Conservation (phyloP, 2,797 vertebrate species). For the Pitangus sulphuratus region DNA sequence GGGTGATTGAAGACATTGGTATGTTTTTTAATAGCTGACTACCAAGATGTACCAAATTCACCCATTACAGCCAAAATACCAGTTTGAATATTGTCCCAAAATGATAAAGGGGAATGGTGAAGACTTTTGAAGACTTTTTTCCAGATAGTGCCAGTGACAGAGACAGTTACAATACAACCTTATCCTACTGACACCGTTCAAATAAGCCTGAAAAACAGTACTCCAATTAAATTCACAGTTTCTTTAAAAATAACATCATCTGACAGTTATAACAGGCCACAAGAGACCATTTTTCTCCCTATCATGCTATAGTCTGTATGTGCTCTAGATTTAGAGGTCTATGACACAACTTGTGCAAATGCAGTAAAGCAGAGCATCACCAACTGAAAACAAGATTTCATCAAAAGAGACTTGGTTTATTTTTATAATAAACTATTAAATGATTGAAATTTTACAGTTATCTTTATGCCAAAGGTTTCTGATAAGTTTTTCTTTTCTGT, state of each 20-base stretch:
- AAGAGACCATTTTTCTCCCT: neutral
- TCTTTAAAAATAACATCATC: neutral
- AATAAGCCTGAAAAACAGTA: neutral
- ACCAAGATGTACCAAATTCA: neutral
- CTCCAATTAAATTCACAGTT: neutral
- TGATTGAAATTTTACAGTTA: constrained; percentile 32
- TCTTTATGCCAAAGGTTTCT: constrained; percentile 46
- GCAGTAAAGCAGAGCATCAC: neutral
- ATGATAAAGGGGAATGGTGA: neutral
- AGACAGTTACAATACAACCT: neutral
- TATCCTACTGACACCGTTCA: neutral
- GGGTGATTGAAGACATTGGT: neutral
- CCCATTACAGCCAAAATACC: neutral
- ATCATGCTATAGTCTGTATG: neutral
- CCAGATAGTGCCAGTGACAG: neutral
- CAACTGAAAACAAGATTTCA: constrained; percentile 1
- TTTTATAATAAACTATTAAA: constrained; percentile 33
- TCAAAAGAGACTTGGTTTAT: constrained; percentile 5
- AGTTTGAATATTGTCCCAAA: neutral
- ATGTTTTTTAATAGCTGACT: neutral
- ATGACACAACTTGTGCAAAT: neutral
- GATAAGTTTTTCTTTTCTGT: constrained; percentile 38
- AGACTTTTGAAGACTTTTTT: neutral
- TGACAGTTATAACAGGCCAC: neutral
- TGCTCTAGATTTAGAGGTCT: neutral